Evolutionary conservation across 2,113 vertebrate genomes (phyloP).

Genomic region (Corydoras sp.): DNA sequence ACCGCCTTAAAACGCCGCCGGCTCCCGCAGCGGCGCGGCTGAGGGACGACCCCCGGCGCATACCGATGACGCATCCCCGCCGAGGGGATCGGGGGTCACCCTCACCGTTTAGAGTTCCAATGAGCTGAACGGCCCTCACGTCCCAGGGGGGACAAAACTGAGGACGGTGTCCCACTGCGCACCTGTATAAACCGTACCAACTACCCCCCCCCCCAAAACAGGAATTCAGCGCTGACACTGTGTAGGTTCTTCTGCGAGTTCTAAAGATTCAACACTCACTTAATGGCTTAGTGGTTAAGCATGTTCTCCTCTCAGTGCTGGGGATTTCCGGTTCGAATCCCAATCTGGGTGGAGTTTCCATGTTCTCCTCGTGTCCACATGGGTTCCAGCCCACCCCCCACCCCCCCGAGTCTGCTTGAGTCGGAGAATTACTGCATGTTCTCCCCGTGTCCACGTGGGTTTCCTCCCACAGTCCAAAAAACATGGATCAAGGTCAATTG

Average conservation of each 20-base stretch:
- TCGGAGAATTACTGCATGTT: conserved; percentile 4
- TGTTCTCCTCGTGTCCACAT: too few species aligned
- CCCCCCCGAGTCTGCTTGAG: too few species aligned
- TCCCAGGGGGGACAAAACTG: background rate
- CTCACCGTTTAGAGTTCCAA: background rate
- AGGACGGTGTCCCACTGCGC: background rate
- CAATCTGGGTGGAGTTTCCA: too few species aligned
- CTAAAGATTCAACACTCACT: conserved; percentile 2
- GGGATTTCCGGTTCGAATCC: too few species aligned
- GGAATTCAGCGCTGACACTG: background rate
- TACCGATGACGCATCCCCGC: conserved; percentile 36
- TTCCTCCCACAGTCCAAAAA: too few species aligned
- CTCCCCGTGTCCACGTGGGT: too few species aligned
- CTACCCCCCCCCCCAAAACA: background rate
- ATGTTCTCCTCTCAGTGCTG: too few species aligned
- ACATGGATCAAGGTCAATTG: too few species aligned
- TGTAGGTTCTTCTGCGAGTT: background rate
- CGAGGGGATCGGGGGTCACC: conserved; percentile 10
- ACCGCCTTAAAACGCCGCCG: conserved; percentile 19
- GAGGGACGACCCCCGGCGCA: conserved; percentile 25
- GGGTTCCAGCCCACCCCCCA: too few species aligned
- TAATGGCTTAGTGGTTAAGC: too few species aligned
- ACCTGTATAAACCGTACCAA: background rate
- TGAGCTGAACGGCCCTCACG: too few species aligned
- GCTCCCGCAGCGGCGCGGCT: conserved; percentile 1